These are phyloP conservation scores for Babyrousa celebensis DNA, from an alignment of 2,797 vertebrate genomes.

Conservation along the genomic window DNA sequence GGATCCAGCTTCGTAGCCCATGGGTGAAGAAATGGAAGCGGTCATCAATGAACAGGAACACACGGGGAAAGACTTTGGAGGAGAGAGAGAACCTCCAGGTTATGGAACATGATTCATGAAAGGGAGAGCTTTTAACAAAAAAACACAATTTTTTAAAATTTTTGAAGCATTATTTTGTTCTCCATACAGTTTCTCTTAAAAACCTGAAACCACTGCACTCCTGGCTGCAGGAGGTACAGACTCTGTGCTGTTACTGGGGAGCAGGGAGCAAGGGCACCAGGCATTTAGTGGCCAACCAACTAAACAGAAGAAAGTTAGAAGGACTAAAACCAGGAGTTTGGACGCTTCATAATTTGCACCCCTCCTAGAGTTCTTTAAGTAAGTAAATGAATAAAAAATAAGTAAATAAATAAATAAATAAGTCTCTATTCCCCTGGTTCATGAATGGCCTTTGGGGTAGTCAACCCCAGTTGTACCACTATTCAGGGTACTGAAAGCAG, in stretches of 20 bases:
- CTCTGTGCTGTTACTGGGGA: neutral
- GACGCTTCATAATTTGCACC: neutral
- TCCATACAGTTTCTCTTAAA: neutral
- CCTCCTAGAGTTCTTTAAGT: neutral
- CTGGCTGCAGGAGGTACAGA: neutral
- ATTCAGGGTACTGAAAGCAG: neutral
- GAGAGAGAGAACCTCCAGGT: neutral
- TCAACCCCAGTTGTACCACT: neutral
- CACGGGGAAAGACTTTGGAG: neutral
- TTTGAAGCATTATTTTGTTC: constrained; percentile 21
- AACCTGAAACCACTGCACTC: neutral
- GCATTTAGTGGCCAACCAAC: accelerated
- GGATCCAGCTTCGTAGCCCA: neutral
- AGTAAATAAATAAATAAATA: neutral
- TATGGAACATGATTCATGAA: neutral
- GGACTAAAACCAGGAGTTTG: neutral
- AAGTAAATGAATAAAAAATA: too few species aligned
- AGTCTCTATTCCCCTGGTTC: neutral
- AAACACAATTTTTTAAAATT: neutral
- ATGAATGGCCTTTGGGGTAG: neutral
- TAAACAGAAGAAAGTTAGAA: neutral
- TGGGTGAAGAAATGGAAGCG: neutral
- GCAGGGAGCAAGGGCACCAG: neutral
- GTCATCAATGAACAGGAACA: neutral
- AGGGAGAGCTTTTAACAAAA: neutral